Conservation (phyloP, 1,140 invertebrate genomes). For the Bicyclus anynana region DNA sequence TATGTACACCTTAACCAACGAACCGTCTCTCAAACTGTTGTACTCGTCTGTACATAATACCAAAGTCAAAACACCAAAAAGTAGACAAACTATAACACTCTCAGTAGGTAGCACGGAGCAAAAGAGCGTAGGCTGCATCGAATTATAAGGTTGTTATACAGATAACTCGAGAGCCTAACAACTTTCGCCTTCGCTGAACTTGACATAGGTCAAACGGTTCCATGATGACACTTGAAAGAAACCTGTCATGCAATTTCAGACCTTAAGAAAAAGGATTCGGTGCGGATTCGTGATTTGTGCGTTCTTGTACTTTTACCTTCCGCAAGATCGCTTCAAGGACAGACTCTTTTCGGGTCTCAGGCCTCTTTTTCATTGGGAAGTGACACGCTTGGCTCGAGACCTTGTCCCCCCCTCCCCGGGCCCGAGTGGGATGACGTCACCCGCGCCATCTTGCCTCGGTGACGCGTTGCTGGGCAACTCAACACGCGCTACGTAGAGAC, state of each 20-base stretch:
- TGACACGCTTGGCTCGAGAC: slow-evolving; percentile 64
- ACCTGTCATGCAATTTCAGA: slow-evolving; percentile 29
- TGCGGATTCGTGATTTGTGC: slow-evolving; percentile 11
- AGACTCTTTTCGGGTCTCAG: slow-evolving; percentile 55
- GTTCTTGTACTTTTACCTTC: slow-evolving; percentile 50
- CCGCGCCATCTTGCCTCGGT: slow-evolving; percentile 66
- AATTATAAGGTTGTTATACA: background rate
- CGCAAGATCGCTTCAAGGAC: slow-evolving; percentile 61
- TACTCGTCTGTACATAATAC: no score
- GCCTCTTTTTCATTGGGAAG: slow-evolving; percentile 72
- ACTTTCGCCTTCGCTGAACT: slow-evolving; percentile 65
- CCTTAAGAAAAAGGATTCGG: slow-evolving; percentile 13
- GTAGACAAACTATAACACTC: no score
- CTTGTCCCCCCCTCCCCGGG: slow-evolving; percentile 49
- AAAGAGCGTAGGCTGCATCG: background rate
- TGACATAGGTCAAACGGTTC: slow-evolving; percentile 53
- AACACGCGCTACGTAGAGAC: slow-evolving; percentile 41
- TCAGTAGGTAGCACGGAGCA: no score
- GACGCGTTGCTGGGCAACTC: slow-evolving; percentile 68
- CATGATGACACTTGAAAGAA: slow-evolving; percentile 39
- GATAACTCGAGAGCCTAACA: slow-evolving; percentile 22
- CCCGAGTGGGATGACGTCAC: slow-evolving; percentile 58
- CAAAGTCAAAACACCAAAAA: no score
- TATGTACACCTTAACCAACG: no score
- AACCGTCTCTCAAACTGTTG: no score